Base-by-base conservation (phyloP, 2,797 vertebrate genomes). In the Rousettus madagascariensis region DNA sequence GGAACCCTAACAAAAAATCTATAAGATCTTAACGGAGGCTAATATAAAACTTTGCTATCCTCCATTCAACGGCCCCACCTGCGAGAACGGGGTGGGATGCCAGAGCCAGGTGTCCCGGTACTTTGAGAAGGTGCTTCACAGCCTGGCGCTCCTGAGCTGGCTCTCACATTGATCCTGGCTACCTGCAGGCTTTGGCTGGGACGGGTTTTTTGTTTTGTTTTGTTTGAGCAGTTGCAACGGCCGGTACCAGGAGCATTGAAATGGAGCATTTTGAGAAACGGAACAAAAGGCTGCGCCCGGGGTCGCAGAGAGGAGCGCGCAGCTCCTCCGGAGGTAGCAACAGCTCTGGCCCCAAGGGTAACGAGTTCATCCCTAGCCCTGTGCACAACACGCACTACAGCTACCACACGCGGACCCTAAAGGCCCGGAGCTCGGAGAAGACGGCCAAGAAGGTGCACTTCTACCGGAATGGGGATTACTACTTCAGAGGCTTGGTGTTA, bases 351-450 rank as follows among this genome's bases (percentile, higher is more conserved):
- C 98, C 99, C 96, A 98, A 98, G 90, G 99, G 99, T 1, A 99
- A 99, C 96, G 99, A 99, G 65, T 98, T 99, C 91, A 98, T 99
- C 72, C 99, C 99, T 71, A 99, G 99, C 98, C 99, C 99, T 1
- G 99, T 99, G 26, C 99, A 99, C 98, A 99, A 99, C 82, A 99
- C 99, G 51, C 99, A 99, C 98, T 99, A 99, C 97, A 99, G 99
- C 97, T 99, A 99, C 98, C 99, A 99, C 96, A 99, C 99, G 46
- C 99, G 99, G 92, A 99, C 99, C 2, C 98, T 99, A 97, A 99
- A 99, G 98, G 99, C 99, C 16, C 99, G 99, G 94, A 99, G 99
- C 66, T 99, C 99, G 0, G 99, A 99, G 99, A 99, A 99, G 97
- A 99, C 98, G 96, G 99, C 99, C 53, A 98, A 98, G 66, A 99